phyloP scores from a whole-genome alignment of 2,888 invertebrate genomes.

The Bimastos eiseni region DNA sequence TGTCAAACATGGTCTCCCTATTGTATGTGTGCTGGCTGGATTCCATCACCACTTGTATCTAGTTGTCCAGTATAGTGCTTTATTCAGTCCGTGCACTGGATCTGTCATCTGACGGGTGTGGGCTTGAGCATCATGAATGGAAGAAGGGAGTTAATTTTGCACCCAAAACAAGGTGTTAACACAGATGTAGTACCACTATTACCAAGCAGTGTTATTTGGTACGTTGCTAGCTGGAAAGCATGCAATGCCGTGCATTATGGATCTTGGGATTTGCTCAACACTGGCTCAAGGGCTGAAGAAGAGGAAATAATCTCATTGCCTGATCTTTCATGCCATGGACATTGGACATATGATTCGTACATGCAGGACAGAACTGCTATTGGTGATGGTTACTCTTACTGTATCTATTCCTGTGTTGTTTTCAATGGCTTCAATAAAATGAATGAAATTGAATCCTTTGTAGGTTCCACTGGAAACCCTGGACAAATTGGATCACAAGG shows the following conservation, averaged over 20 bases:
- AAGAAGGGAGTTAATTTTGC: background rate
- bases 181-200: background rate
- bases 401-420: too few species aligned
- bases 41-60: too few species aligned
- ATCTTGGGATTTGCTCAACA: background rate
- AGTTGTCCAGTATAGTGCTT: too few species aligned
- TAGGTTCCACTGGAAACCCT: slow-evolving; percentile 36
- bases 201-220: too few species aligned
- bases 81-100: background rate
- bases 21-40: too few species aligned
- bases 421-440: too few species aligned
- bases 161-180: background rate
- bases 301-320: background rate
- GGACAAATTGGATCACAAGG: slow-evolving; percentile 32
- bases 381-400: background rate
- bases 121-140: too few species aligned
- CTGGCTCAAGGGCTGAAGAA: background rate
- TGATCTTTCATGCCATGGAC: background rate
- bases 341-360: too few species aligned
- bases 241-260: background rate
- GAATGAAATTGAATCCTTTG: background rate
- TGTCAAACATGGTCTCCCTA: too few species aligned
- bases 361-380: background rate
- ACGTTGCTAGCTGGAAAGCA: background rate
- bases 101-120: background rate